These are phyloP conservation scores for Lutraria lutraria DNA, from an alignment of 2,888 invertebrate genomes.

Conservation along the genomic window DNA sequence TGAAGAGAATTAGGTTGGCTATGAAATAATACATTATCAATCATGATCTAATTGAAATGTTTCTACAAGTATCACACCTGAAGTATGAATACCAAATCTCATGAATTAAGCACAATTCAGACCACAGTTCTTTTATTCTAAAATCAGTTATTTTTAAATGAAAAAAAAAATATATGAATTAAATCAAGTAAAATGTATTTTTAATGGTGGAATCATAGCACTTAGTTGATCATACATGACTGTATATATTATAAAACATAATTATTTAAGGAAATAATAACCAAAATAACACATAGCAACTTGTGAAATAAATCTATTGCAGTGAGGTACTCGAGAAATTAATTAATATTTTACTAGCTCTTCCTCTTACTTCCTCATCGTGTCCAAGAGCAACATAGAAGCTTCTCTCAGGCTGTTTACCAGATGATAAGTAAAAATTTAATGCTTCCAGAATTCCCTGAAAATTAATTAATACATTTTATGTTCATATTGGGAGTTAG, in stretches of 20 bases:
- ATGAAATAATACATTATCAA: neutral
- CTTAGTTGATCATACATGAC: neutral
- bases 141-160: neutral
- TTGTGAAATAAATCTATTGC: too few species aligned
- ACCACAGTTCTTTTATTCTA: neutral
- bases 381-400: slow-evolving; percentile 88
- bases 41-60: neutral
- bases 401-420: slow-evolving; percentile 86
- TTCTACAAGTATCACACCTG: too few species aligned
- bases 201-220: neutral
- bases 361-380: slow-evolving; percentile 88
- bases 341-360: neutral
- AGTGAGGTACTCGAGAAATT: neutral
- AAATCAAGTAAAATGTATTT: neutral
- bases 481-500: too few species aligned
- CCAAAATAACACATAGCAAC: neutral
- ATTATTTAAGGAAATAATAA: neutral
- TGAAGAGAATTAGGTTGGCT: slow-evolving; percentile 52
- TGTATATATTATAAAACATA: neutral
- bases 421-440: slow-evolving; percentile 86
- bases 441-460: slow-evolving; percentile 88
- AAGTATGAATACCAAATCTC: too few species aligned
- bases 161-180: too few species aligned
- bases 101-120: too few species aligned
- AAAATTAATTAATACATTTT: slow-evolving; percentile 30